Base-by-base conservation (phyloP, 2,797 vertebrate genomes). In the Chelidonichthys spinosus region DNA sequence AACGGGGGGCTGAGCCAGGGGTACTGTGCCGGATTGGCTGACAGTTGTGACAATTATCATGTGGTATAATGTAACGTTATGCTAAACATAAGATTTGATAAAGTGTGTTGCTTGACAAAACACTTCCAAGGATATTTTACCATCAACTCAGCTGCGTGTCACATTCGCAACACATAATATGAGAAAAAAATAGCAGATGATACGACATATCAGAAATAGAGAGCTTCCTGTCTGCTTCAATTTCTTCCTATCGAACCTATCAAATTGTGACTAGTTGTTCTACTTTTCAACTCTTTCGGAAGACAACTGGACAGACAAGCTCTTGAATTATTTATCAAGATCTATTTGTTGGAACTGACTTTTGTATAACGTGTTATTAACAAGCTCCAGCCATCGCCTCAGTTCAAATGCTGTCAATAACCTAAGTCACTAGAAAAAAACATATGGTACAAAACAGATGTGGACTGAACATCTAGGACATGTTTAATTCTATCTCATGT, bases 401-500 rank as follows among this genome's bases (percentile, higher is more conserved):
- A 37, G 67, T 87, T 71, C 69, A 78, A 87, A 75, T 78, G 59
- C 69, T 53, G 42, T 79, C 74, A 89, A 88, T 78, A 73, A 85
- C 74, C 60, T 85, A 78, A 88, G 74, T 81, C 72, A 84, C 65
- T 74, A 73, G 50, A 84, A 84, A 88, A 91, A 25, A 91, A 78
- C 86, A 92, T 90, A 88, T 82, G 87, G 87, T 55, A 7, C 36
- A 68, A 88, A 88, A 83, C 88, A 92, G 86, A 90, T 90, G 81
- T 77, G 71, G 67, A 67, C 78, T 74, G 55, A 73, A 89, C 90
- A 92, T 92, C 83, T 90, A 92, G 91, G 92, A 91, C 91, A 85
- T 82, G 76, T 87, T 82, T 88, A 89, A 92, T 86, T 92, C 79
- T 65, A 64, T 83, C 79, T 78, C 84, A 69, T 91, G 86, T 87